A percentile compares a stretch with the other conserved stretches of the same genome.
These are phyloP conservation scores for Hyposmocoma kahamanoa DNA, from an alignment of 1,140 invertebrate genomes.

Conservation along the genomic window DNA sequence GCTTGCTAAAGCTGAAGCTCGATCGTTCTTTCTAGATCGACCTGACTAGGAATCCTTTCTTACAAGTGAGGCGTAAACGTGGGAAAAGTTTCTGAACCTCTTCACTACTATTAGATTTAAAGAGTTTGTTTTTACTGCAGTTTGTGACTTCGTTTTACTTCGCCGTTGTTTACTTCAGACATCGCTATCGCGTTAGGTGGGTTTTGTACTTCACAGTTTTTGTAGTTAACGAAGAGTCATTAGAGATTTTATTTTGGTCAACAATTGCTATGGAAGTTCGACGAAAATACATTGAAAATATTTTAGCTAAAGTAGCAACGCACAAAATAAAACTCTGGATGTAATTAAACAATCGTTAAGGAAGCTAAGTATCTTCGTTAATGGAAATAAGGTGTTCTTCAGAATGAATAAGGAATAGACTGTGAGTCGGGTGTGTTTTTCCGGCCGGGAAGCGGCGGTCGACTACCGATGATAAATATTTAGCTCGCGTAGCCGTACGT, in stretches of 20 bases:
- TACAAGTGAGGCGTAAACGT: neutral
- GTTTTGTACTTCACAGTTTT: no score
- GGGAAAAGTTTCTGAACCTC: neutral
- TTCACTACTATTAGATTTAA: conserved; percentile 11
- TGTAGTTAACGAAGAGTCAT: no score
- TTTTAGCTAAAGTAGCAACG: no score
- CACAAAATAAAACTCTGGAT: no score
- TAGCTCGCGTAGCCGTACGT: conserved; percentile 26
- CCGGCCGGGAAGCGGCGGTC: conserved; percentile 5
- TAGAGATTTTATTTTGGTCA: no score
- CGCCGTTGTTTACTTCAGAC: no score
- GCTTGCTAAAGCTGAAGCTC: no score
- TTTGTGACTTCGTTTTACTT: conserved; percentile 2
- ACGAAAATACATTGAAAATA: no score
- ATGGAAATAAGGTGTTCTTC: neutral
- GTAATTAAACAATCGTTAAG: conserved; percentile 3
- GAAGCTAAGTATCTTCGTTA: neutral
- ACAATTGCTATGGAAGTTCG: no score
- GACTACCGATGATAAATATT: conserved; percentile 37
- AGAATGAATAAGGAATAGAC: conserved; percentile 12
- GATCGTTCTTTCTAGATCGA: no score
- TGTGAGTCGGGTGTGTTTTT: conserved; percentile 14
- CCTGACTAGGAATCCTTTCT: neutral
- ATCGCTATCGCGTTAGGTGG: no score
- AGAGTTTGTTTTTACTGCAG: conserved; percentile 10